These are phyloP conservation scores for Pollenia amentaria DNA, from an alignment of 2,888 invertebrate species.

Conservation along the genomic window DNA sequence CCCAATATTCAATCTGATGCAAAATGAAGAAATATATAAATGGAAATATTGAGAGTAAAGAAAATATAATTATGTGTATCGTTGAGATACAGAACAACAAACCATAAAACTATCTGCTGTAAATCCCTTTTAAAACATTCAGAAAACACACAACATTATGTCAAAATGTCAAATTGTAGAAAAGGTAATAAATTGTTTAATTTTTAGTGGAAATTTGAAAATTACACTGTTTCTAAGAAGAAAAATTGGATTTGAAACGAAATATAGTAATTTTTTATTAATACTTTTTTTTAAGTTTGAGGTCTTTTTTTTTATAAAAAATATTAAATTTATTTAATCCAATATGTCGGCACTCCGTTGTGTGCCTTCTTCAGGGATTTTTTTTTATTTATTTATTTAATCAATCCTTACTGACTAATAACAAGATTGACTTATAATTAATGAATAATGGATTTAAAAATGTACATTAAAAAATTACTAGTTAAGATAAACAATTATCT, in stretches of 20 bases:
- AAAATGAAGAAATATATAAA: constrained; percentile 29
- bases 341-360: too few relatives aligned
- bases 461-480: too few relatives aligned
- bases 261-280: too few relatives aligned
- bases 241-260: neutral
- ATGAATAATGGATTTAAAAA: too few relatives aligned
- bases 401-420: too few relatives aligned
- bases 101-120: constrained; percentile 42
- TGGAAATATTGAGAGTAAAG: constrained; percentile 18
- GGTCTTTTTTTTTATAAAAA: too few relatives aligned
- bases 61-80: neutral
- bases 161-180: constrained; percentile 82
- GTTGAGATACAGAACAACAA: constrained; percentile 24
- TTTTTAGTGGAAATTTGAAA: constrained; percentile 37
- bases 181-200: constrained; percentile 81
- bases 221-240: constrained; percentile 27
- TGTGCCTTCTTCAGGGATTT: too few relatives aligned
- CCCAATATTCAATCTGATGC: constrained; percentile 21
- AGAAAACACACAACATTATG: constrained; percentile 76
- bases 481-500: too few relatives aligned
- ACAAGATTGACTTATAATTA: too few relatives aligned
- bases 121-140: constrained; percentile 67
- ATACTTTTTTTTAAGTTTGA: too few relatives aligned
- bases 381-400: too few relatives aligned
- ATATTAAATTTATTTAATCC: too few relatives aligned